phyloP scores from a whole-genome alignment of 2,888 invertebrate species.

The Drosophila paranaensis region DNA sequence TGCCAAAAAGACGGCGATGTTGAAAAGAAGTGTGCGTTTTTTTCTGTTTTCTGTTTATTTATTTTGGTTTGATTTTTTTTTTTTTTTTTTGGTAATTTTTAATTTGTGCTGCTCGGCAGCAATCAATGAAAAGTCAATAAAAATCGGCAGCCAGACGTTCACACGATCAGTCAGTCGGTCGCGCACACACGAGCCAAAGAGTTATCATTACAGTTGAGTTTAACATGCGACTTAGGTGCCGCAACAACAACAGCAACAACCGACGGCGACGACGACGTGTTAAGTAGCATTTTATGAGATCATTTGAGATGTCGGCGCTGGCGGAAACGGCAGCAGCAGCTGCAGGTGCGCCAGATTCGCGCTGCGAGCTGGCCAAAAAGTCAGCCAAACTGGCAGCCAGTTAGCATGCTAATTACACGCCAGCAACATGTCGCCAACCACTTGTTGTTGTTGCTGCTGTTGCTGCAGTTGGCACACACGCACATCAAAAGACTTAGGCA shows the following conservation, averaged over 20 bases:
- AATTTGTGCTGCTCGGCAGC: constrained; percentile 43
- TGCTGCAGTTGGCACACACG: constrained; percentile 28
- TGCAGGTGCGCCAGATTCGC: constrained; percentile 56
- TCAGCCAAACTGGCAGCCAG: constrained; percentile 24
- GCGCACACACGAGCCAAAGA: constrained; percentile 63
- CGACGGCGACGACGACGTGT: constrained; percentile 45
- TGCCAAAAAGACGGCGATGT: constrained; percentile 56
- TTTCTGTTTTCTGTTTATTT: neutral
- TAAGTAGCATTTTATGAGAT: constrained; percentile 75
- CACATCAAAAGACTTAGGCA: constrained; percentile 44
- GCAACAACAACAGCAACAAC: neutral
- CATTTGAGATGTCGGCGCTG: constrained; percentile 53
- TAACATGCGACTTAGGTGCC: constrained; percentile 37
- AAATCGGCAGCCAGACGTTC: constrained; percentile 50
- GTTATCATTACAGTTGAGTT: constrained; percentile 57
- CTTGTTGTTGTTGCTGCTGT: neutral
- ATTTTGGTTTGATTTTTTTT: too few species aligned
- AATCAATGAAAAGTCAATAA: constrained; percentile 76
- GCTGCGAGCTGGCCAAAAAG: constrained; percentile 29
- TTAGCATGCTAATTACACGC: constrained; percentile 73
- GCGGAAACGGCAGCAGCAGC: constrained; percentile 41
- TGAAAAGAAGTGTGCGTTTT: constrained; percentile 48
- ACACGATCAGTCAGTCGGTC: constrained; percentile 33
- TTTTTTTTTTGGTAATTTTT: constrained; percentile 41
- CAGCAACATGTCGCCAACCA: constrained; percentile 62